Base-by-base conservation (phyloP, 2,113 vertebrate genomes). In the Marmota flaviventris region DNA sequence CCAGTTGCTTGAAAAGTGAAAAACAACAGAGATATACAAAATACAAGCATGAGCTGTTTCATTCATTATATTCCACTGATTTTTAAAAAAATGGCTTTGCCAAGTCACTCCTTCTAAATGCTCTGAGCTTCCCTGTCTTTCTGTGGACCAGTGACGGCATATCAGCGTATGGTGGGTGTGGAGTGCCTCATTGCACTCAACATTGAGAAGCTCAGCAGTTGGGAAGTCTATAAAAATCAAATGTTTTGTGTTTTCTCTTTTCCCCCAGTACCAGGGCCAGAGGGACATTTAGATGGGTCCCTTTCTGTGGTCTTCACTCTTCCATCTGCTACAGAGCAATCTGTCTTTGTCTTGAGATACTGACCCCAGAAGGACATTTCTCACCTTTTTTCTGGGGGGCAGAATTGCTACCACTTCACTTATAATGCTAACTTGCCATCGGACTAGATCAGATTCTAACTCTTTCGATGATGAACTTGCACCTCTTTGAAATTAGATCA, bases 391-490 rank as follows among this genome's bases (percentile, higher is more conserved):
- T 82, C 24, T 27, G 16, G 42, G n/a, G 53, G 34, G n/a, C 81
- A 65, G 11, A 67, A 83, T 92, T 70, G 63, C 85, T n/a, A 12
- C 22, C 22, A 4, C 89, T 89, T 95, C 73, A 84, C 53, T 95
- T 95, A 34, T 8, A 20, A n/a, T 27, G 13, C 53, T 85, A 17
- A 72, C 72, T 78, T 85, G 27, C 13, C 73, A 48, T 29, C 34
- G 0, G 0, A 4, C 77, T 84, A 34, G 75, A 63, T 76, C 37
- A 32, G 18, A 20, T 56, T 37, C 65, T 88, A 72, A 61, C 86
- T 72, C 7, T 34, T 86, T 78, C 69, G 48, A 84, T 96, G 27
- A 69, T 84, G 90, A 91, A 79, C 48, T 67, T 39, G 24, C 39
- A 77, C 61, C 42, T 96, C 10, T 42, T 72, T 86, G 89, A 95